Base-by-base conservation (phyloP, 2,888 invertebrate species). In the Yponomeuta plumbellus region DNA sequence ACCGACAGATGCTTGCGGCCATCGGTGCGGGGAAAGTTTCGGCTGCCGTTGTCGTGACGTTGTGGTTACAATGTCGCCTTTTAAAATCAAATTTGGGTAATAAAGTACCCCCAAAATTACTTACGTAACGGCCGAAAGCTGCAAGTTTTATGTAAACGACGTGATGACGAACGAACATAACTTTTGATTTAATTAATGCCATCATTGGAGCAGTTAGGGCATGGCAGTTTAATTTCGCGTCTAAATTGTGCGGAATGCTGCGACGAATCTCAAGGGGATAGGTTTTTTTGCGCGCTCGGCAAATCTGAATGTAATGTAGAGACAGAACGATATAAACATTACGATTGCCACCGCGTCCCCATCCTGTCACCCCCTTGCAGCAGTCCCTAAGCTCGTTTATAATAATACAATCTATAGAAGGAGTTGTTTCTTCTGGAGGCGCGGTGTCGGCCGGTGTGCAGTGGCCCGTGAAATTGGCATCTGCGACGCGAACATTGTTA, bases 1-100 rank as follows among this genome's bases (percentile, higher is more conserved):
- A 80, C 80, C 84, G 88, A 88, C 90, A 91, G 87, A 88, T 90
- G 90, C 90, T 88, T 77, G 83, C 84, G 85, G 89, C 89, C 84
- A 87, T 87, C 81, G 34, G 84, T 88, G 86, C 78, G 86, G 85
- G 73, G 74, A 78, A 80, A 81, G 79, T 80, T 78, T 83, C 80
- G 21, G 22, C 63, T 79, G 82, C 74, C 80, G 75, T 75, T 69
- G 83, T 85, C 85, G 85, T 85, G 83, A 84, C 86, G 73, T 79
- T 89, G 90, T 78, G 90, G 88, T 89, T 80, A 78, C 82, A 85
- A 80, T 86, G 86, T 84, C 85, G 74, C 81, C 81, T 77, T 84
- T 89, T 87, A 85, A 85, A 88, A 88, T 85, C 85, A 85, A 87
- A 86, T 86, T 89, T 84, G 73, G 78, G 80, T 77, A 79, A 79